A percentile compares a stretch with the other conserved stretches of the same genome.
Conservation (phyloP, 2,113 vertebrate species). For the Hippocampus mohnikei region DNA sequence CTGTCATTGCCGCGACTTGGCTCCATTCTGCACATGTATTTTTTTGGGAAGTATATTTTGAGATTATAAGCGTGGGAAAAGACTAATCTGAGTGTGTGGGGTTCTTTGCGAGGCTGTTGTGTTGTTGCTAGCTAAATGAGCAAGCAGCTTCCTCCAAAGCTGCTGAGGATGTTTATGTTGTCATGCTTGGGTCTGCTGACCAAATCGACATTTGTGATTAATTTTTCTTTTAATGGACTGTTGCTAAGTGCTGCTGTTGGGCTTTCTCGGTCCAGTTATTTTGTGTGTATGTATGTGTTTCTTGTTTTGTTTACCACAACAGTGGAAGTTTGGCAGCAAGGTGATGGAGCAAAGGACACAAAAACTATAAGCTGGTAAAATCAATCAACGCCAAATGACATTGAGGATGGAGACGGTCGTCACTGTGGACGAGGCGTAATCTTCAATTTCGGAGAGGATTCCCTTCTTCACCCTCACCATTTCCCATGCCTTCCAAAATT, state of each 20-base stretch:
- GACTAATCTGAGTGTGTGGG: slow-evolving; percentile 1
- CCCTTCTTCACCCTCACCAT: background rate
- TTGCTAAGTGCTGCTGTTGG: too few relatives aligned
- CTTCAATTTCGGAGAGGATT: slow-evolving; percentile 15
- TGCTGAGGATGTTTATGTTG: slow-evolving; percentile 60
- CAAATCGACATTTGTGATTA: slow-evolving; percentile 7
- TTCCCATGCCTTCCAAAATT: background rate
- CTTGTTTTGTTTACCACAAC: background rate
- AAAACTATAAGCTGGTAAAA: slow-evolving; percentile 32
- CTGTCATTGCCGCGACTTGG: slow-evolving; percentile 6
- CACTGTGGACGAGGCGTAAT: slow-evolving; percentile 8
- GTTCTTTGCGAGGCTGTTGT: slow-evolving; percentile 20
- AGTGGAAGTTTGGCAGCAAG: slow-evolving; percentile 26
- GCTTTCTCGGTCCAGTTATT: background rate
- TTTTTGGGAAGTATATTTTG: background rate
- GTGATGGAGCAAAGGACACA: slow-evolving; percentile 55
- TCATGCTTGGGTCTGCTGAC: slow-evolving; percentile 42
- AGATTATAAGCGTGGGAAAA: background rate
- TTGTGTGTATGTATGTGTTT: background rate
- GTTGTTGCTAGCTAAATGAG: slow-evolving; percentile 45
- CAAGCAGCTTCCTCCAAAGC: slow-evolving; percentile 51
- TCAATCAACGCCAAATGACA: slow-evolving; percentile 8
- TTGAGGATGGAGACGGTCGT: slow-evolving; percentile 40
- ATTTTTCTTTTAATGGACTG: background rate
- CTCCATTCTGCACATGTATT: background rate